A percentile compares a stretch with the other conserved stretches of the same genome.
These are phyloP conservation scores for Colaptes auratus DNA, from an alignment of 2,113 vertebrate genomes.

Conservation along the genomic window DNA sequence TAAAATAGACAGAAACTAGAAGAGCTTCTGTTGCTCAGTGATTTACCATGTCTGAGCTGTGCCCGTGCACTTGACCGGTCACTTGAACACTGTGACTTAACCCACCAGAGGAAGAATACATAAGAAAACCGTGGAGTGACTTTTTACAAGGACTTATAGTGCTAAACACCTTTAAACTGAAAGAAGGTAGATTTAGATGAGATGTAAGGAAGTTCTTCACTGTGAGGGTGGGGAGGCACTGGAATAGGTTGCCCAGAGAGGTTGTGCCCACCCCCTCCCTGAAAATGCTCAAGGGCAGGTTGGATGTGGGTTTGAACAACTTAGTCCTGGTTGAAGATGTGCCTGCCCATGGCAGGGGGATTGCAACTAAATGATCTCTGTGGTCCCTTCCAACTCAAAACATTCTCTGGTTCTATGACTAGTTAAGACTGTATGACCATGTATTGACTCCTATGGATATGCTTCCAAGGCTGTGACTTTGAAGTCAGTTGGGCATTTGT, in stretches of 20 bases:
- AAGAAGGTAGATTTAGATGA: background rate
- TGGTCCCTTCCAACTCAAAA: no score
- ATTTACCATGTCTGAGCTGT: background rate
- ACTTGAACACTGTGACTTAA: background rate
- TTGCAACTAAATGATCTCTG: no score
- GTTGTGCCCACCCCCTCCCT: no score
- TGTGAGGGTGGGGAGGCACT: background rate
- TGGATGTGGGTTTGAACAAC: no score
- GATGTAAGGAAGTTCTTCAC: background rate
- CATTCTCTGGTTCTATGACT: background rate
- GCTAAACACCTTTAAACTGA: background rate
- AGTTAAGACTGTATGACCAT: background rate
- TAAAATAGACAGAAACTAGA: background rate
- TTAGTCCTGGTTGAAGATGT: no score
- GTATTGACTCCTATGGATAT: background rate
- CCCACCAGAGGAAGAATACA: background rate
- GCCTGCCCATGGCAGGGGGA: no score
- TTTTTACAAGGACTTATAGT: background rate
- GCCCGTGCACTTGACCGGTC: background rate
- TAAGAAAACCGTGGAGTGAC: background rate
- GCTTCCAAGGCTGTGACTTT: background rate
- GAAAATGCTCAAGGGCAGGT: no score
- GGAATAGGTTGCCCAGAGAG: no score
- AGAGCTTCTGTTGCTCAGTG: background rate
- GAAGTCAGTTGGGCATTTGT: background rate